Base-by-base conservation (phyloP, 2,113 vertebrate species). In the Chionomys nivalis region DNA sequence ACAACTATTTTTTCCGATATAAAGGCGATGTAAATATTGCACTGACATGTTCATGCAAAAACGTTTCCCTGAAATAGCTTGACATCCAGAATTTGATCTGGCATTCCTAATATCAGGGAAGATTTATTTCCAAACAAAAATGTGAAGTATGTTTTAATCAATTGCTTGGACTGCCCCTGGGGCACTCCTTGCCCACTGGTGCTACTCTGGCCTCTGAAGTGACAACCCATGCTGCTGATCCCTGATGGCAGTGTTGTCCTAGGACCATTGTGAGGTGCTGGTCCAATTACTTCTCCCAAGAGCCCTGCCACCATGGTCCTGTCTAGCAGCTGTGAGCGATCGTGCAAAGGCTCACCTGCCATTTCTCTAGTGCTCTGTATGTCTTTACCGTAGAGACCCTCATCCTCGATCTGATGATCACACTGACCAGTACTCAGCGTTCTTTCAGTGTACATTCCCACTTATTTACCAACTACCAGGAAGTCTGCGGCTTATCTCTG, bases 181-280 rank as follows among this genome's bases (percentile, higher is more conserved):
- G 23, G 39, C 21, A 10, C 52, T 58, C 28, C 61, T 7, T 63
- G 7, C 44, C 68, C 39, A 4, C 0, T 42, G 16, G 49, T 19
- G 63, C n/a, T 6, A 7, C 0, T 49, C 52, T 63, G 2, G 39
- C 33, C 66, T 52, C 44, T 33, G 70, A 72, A 47, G 12, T 1
- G 21, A 14, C 9, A 66, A 44, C 28, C 5, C 0, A 3, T 12
- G 28, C 12, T 49, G 36, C 14, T 47, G 94, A 4, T 21, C 2
- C 19, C 4, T 21, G 26, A 19, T 52, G 49, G 31, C 47, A 28
- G n/a, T 31, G 89, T 28, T 31, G 1, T 44, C 2, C 52, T 23
- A n/a, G 78, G 79, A 26, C 11, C 0, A 0, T 1, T 11, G 23
- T 13, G 13, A 28, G 26, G 36, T 28, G 17, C 44, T 28, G 14